These are phyloP conservation scores for Gymnoscopelus braueri DNA, from an alignment of 2,797 vertebrate species.

Conservation along the genomic window DNA sequence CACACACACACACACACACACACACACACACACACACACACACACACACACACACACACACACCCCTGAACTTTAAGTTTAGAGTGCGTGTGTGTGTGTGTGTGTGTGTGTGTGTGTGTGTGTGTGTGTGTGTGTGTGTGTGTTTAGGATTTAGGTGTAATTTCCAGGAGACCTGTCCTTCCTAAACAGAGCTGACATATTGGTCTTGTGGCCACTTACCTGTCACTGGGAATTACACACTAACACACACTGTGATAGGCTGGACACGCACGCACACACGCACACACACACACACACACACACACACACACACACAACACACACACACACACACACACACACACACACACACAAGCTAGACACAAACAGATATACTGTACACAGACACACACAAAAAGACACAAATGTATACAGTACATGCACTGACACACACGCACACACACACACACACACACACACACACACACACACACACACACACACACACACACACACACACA, in stretches of 20 bases:
- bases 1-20: slow-evolving; percentile 9
- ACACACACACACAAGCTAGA: slow-evolving; percentile 1
- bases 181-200: slow-evolving; percentile 80
- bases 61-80: too few species aligned
- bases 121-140: slow-evolving; percentile 40
- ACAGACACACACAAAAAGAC: not conserved
- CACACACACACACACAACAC: slow-evolving; percentile 3
- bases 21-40: not conserved
- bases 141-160: slow-evolving; percentile 82
- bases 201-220: slow-evolving; percentile 58
- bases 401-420: too few species aligned
- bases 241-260: slow-evolving; percentile 66
- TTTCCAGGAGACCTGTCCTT: slow-evolving; percentile 77
- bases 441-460: slow-evolving; percentile 1
- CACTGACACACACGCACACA: not conserved
- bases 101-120: too few species aligned
- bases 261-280: not conserved
- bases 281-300: slow-evolving; percentile 8
- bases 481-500: not conserved
- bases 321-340: not conserved
- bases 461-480: not conserved
- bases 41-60: slow-evolving; percentile 12
- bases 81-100: too few species aligned
- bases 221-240: slow-evolving; percentile 73
- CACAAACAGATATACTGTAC: not conserved